phyloP scores from a whole-genome alignment of 2,888 invertebrate species.

The Leucozona laternaria region DNA sequence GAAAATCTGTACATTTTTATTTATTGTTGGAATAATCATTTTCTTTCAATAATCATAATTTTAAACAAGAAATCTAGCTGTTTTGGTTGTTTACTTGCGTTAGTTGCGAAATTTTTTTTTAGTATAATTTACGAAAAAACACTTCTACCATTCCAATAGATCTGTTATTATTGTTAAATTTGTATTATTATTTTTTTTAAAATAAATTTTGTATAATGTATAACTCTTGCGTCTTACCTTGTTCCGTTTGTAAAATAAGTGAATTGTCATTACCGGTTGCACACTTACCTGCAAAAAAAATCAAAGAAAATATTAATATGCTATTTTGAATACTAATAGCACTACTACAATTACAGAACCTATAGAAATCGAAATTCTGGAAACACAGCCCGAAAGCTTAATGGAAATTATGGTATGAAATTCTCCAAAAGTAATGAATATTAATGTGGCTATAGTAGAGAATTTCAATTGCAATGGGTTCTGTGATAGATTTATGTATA shows the following conservation, averaged over 20 bases:
- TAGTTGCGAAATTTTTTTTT: neutral
- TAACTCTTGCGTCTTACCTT: slow-evolving; percentile 71
- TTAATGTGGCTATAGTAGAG: neutral
- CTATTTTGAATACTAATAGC: neutral
- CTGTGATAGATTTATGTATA: neutral
- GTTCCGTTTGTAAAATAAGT: slow-evolving; percentile 67
- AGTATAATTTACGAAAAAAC: neutral
- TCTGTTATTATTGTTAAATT: slow-evolving; percentile 17
- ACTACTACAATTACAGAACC: neutral
- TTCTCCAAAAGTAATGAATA: neutral
- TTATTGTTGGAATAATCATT: too few relatives aligned
- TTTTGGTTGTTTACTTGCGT: neutral
- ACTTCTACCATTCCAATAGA: slow-evolving; percentile 43
- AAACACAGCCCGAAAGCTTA: neutral
- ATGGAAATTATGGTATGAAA: neutral
- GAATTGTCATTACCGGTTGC: slow-evolving; percentile 74
- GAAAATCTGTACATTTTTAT: too few relatives aligned
- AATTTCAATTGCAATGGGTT: neutral
- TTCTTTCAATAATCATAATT: too few relatives aligned
- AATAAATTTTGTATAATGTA: slow-evolving; percentile 24
- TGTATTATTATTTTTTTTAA: neutral
- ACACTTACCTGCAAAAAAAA: slow-evolving; percentile 67
- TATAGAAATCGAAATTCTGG: neutral
- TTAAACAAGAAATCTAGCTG: too few relatives aligned
- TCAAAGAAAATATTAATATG: slow-evolving; percentile 8